Evolutionary conservation across 2,888 invertebrate genomes (phyloP), one percentile per base, ranked within the genome.

Genomic region (Drosophila barbarae): DNA sequence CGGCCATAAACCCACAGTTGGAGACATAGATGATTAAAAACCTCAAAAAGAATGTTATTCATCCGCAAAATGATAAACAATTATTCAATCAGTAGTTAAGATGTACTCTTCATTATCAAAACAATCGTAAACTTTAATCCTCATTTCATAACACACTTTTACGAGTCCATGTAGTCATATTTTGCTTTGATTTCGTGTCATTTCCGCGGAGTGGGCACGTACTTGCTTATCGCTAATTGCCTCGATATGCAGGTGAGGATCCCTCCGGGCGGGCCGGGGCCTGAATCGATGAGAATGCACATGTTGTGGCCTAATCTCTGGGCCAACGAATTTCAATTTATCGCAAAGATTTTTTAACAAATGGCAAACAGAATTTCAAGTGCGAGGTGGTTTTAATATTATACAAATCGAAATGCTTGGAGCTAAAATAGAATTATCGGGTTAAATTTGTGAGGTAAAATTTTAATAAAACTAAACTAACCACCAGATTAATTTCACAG

Each of bases 221-320:
- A 82, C 56, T 30, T 23, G 44, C 77, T 82, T 78, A 82, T 78
- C 78, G 64, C 46, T 75, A 71, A 78, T 73, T 73, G 71, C 51
- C 65, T 41, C 39, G 55, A 57, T 65, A 50, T 69, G 56, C 56
- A 60, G 53, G 51, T 28, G 35, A 50, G 26, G 49, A 55, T 35
- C 28, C n/a, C 10, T n/a, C 5, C 35, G 50, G 54, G 54, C 23
- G 34, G 54, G 47, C 18, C 54, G 46, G 44, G 54, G 34, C 44
- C 49, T 30, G 7, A 10, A 36, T 12, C 41, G n/a, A 18, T 34
- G 23, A 28, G 41, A 50, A 42, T 61, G 61, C 60, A 60, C 61
- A 44, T 36, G 41, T 12, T 28, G 13, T 15, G 42, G 50, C 13
- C 55, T 65, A 65, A 64, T 65, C 64, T 65, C 64, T 63, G 12